A percentile compares a stretch with the other conserved stretches of the same genome.
Evolutionary conservation across 1,140 invertebrate genomes (phyloP).

Genomic region (Rhagoletis zephyria): DNA sequence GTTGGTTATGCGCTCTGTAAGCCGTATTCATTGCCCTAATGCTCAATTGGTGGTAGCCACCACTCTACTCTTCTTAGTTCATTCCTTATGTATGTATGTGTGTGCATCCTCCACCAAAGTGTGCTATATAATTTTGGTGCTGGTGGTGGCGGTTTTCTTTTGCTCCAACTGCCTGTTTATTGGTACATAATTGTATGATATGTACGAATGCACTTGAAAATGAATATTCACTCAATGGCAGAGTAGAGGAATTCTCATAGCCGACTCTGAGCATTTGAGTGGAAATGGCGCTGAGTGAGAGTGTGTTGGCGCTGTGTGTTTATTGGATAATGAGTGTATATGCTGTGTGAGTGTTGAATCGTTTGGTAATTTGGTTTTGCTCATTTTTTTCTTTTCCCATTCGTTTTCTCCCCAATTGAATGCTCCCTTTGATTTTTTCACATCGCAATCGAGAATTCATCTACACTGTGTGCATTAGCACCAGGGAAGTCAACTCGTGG

Average conservation of each 20-base stretch:
- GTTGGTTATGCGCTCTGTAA: conserved; percentile 33
- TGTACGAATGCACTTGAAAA: background rate
- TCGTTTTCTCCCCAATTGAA: background rate
- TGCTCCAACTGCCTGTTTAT: conserved; percentile 39
- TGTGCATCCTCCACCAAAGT: conserved; percentile 1
- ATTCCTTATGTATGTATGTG: background rate
- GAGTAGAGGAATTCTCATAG: conserved; percentile 6
- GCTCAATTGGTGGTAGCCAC: conserved; percentile 37
- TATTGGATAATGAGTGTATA: background rate
- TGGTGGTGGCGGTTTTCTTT: conserved; percentile 41
- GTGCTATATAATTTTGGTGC: background rate
- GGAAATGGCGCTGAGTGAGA: background rate
- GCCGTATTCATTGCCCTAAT: conserved; percentile 1
- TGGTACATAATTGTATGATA: background rate
- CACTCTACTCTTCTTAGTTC: background rate
- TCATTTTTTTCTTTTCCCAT: background rate
- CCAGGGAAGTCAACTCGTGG: no score
- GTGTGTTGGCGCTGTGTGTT: conserved; percentile 8
- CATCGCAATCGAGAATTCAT: background rate
- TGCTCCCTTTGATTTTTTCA: conserved; percentile 21
- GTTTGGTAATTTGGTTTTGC: background rate
- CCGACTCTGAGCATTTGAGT: conserved; percentile 3
- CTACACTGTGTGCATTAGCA: background rate
- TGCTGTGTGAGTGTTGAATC: background rate
- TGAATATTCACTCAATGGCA: conserved; percentile 27